Evolutionary conservation across 2,797 vertebrate genomes (phyloP).

Genomic region (Urocyon cinereoargenteus): DNA sequence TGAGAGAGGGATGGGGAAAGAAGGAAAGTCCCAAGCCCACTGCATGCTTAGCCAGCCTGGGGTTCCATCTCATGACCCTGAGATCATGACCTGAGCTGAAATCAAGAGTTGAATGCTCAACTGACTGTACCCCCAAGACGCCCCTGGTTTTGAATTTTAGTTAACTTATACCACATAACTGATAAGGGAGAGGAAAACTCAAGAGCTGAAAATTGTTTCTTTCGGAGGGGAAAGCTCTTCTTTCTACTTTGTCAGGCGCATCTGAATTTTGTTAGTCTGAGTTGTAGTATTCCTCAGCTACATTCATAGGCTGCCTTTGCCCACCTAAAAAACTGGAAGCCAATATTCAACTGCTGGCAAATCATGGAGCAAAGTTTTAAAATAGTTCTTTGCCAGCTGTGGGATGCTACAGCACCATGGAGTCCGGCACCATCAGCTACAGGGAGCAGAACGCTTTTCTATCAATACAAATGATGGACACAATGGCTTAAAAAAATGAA

Average conservation of each 20-base stretch:
- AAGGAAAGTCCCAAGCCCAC: background rate
- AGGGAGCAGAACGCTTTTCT: background rate
- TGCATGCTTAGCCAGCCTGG: background rate
- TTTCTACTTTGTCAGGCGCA: background rate
- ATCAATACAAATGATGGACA: constrained; percentile 5
- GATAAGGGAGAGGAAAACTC: background rate
- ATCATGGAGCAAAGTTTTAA: background rate
- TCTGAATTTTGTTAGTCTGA: background rate
- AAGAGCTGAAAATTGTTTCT: background rate
- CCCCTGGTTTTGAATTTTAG: background rate
- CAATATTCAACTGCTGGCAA: fast-evolving
- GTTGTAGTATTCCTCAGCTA: fast-evolving
- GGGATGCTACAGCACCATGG: background rate
- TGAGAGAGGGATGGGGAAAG: background rate
- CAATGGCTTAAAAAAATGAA: background rate
- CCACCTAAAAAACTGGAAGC: background rate
- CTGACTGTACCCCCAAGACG: background rate
- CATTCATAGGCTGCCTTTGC: too few relatives aligned
- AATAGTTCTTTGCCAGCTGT: background rate
- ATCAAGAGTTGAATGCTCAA: background rate
- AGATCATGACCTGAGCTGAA: background rate
- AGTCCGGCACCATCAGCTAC: fast-evolving
- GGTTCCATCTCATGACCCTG: background rate
- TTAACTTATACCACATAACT: background rate
- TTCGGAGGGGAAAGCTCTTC: background rate